Base-by-base conservation (phyloP, 2,888 invertebrate genomes). In the Rhyacophila evoluta region DNA sequence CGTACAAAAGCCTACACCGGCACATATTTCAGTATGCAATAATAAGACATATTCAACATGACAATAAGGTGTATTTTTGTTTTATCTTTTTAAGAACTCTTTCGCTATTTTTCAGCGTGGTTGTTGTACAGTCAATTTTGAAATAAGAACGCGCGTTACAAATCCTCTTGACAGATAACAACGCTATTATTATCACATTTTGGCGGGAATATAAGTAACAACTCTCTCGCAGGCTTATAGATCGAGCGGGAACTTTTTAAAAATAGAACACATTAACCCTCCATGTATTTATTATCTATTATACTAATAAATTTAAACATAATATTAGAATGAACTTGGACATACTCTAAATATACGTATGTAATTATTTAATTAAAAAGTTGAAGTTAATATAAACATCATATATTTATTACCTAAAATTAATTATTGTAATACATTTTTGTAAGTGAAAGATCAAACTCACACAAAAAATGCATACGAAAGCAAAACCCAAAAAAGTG, bases 101-200 rank as follows among this genome's bases (percentile, higher is more conserved):
- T 41, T 25, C 76, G 11, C 77, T 71, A 8, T 41, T 72, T 28
- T 71, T 68, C 76, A 29, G 72, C 3, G 28, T 33, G 27, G 38
- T 2, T 25, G 19, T 55, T 55, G 37, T n/a, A 70, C 38, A 79
- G 82, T 81, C 82, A 81, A 82, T 82, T 82, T 82, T 73, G 82
- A 78, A 82, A 80, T 82, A 82, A 81, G 80, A 80, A 80, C 81
- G 82, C 81, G 82, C 81, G 82, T 82, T 79, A 82, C 82, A 81
- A 82, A 82, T 81, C 79, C 81, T 79, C 82, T 81, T 82, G 82
- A 82, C 82, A 82, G 82, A 81, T 82, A 82, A 82, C 82, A 81
- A 78, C 82, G 82, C 80, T 82, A 82, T 82, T 82, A 82, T 82
- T 82, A 82, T 81, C 82, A 81, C 81, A 82, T 82, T 82, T 82